A percentile compares a stretch with the other conserved stretches of the same genome.
Conservation (phyloP, 1,140 invertebrate species). For the Micrasema longulum region DNA sequence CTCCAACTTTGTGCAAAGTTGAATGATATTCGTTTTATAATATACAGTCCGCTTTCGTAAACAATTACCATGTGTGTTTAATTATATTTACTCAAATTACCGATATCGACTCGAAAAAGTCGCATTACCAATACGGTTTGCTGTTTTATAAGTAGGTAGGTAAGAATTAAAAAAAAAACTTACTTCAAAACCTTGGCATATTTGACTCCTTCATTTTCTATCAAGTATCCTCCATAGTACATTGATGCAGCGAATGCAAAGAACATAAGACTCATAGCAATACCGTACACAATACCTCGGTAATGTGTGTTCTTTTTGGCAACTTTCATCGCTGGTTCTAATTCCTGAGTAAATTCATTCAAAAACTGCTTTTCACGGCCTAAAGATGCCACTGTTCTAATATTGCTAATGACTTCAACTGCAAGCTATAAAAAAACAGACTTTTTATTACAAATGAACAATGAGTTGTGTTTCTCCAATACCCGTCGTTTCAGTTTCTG, state of each 20-base stretch:
- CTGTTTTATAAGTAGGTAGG: too few relatives aligned
- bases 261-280: conserved; percentile 79
- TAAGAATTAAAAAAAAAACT: conserved; percentile 49
- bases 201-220: conserved; percentile 70
- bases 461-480: not conserved
- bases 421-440: conserved; percentile 70
- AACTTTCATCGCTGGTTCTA: conserved; percentile 67
- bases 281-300: conserved; percentile 76
- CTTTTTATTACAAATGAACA: too few relatives aligned
- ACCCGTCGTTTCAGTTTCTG: too few relatives aligned
- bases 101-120: too few relatives aligned
- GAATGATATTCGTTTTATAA: too few relatives aligned
- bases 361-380: conserved; percentile 77
- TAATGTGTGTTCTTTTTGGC: conserved; percentile 71
- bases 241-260: conserved; percentile 81
- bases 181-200: conserved; percentile 79
- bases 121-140: too few relatives aligned
- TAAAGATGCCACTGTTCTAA: conserved; percentile 82
- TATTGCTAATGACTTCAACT: conserved; percentile 83
- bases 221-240: conserved; percentile 79
- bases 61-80: too few relatives aligned
- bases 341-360: conserved; percentile 69
- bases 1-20: too few relatives aligned
- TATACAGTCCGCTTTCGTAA: too few relatives aligned
- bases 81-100: too few relatives aligned